Percentiles rank a stretch among this genome's conserved stretches.
phyloP scores from a whole-genome alignment of 2,113 vertebrate genomes.

The Sapajus apella region DNA sequence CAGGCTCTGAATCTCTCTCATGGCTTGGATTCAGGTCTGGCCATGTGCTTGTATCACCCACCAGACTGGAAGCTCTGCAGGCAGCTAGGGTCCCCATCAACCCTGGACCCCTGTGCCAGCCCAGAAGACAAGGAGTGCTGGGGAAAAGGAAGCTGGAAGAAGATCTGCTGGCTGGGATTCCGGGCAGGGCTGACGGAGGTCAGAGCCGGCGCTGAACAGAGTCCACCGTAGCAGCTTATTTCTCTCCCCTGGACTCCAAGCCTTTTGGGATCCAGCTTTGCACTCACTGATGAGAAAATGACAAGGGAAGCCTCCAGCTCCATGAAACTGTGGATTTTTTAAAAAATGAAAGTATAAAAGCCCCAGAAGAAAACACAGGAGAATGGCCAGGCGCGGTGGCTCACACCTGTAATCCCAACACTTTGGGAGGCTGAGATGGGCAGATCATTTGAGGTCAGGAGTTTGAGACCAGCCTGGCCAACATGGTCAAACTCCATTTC shows the following conservation, averaged over 20 bases:
- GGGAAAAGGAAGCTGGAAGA: background rate
- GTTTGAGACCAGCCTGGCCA: too few relatives aligned
- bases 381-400: accelerated
- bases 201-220: background rate
- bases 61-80: background rate
- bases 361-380: background rate
- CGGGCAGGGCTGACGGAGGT: background rate
- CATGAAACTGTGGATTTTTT: background rate
- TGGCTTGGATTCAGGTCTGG: background rate
- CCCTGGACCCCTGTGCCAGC: background rate
- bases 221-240: too few relatives aligned
- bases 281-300: background rate
- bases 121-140: background rate
- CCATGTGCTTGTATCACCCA: background rate
- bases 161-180: background rate
- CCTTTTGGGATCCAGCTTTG: background rate
- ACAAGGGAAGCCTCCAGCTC: background rate
- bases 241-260: background rate
- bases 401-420: too few relatives aligned
- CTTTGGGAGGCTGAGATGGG: too few relatives aligned
- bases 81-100: background rate
- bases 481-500: too few relatives aligned
- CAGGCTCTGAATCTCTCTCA: background rate
- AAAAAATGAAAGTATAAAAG: background rate
- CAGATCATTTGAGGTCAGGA: too few relatives aligned